phyloP scores from a whole-genome alignment of 2,797 vertebrate genomes.

The Coracias cyanogaster region DNA sequence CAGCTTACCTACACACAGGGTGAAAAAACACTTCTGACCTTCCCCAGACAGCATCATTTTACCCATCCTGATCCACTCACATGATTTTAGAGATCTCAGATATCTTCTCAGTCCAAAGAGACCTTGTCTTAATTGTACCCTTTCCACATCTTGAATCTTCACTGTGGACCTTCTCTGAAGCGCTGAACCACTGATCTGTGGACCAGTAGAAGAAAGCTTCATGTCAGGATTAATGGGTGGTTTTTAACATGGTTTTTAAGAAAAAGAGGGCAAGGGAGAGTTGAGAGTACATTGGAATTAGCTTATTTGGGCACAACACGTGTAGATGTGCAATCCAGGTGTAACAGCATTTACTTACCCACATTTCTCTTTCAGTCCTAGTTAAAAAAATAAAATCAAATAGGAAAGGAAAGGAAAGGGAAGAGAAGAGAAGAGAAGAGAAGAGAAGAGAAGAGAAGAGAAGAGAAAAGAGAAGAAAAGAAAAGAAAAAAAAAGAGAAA shows the following conservation, averaged over 20 bases:
- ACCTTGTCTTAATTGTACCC: background rate
- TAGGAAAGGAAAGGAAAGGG: no score
- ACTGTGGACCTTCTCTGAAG: background rate
- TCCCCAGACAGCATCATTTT: background rate
- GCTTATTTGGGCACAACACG: fast-evolving
- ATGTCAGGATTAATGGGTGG: fast-evolving
- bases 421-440: no score
- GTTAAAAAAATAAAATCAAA: no score
- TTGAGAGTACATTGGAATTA: background rate
- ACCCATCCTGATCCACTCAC: background rate
- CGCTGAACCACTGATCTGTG: background rate
- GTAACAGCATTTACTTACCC: no score
- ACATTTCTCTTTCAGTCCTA: no score
- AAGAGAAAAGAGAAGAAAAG: no score
- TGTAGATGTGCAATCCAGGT: background rate
- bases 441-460: no score
- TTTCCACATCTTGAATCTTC: background rate
- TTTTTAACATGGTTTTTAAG: background rate
- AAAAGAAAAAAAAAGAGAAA: no score
- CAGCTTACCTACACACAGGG: background rate
- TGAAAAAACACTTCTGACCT: background rate
- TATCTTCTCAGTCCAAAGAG: background rate
- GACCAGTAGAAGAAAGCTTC: background rate
- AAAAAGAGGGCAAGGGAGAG: background rate
- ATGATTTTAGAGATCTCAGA: background rate